Conservation (phyloP, 2,797 vertebrate species). For the Glossophaga mutica region DNA sequence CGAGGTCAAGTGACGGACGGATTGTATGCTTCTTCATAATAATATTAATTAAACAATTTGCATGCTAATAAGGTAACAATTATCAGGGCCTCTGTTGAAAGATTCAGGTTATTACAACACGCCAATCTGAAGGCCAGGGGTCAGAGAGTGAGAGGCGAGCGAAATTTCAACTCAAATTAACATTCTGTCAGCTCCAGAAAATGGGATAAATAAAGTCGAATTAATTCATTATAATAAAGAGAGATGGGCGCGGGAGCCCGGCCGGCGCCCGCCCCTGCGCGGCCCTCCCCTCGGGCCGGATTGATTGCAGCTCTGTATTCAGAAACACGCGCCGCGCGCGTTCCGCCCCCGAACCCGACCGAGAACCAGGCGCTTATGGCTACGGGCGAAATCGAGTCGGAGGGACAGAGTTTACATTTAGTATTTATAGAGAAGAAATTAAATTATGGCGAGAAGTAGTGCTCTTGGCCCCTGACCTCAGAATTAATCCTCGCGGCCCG, state of each 20-base stretch:
- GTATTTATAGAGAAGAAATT: conserved; percentile 92
- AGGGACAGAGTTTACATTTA: conserved; percentile 93
- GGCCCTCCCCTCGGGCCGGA: conserved; percentile 88
- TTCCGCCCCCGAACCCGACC: conserved; percentile 90
- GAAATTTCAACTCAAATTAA: conserved; percentile 99
- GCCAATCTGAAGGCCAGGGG: conserved; percentile 98
- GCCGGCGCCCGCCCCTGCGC: conserved; percentile 76
- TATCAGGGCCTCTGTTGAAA: conserved; percentile 99
- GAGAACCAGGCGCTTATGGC: conserved; percentile 90
- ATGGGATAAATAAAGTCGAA: conserved; percentile 99
- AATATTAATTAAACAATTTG: conserved; percentile 99
- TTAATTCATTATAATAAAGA: conserved; percentile 98
- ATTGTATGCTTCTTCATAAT: conserved; percentile 99
- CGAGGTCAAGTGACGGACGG: conserved; percentile 99
- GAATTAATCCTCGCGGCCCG: conserved; percentile 83
- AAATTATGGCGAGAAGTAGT: conserved; percentile 87
- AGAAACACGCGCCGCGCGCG: conserved; percentile 90
- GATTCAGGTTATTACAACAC: conserved; percentile 99
- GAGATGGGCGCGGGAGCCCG: conserved; percentile 82
- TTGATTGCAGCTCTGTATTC: conserved; percentile 97
- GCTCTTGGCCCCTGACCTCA: conserved; percentile 84
- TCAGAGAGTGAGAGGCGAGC: conserved; percentile 96
- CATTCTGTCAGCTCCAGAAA: conserved; percentile 99
- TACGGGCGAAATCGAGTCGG: conserved; percentile 90
- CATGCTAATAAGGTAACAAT: conserved; percentile 99